phyloP scores from a whole-genome alignment of 2,888 invertebrate species.

The Notodonta ziczac region DNA sequence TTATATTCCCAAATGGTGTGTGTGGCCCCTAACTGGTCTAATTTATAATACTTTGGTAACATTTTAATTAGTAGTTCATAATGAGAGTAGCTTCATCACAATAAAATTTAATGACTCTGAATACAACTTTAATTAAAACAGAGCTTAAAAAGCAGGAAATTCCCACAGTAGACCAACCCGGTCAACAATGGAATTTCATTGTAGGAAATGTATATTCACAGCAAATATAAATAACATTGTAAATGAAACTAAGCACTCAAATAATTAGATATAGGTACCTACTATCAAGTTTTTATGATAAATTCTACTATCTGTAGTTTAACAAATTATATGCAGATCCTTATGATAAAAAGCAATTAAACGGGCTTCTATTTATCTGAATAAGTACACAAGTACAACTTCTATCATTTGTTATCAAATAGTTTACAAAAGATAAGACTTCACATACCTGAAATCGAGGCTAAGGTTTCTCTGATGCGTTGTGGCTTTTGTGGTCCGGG shows the following conservation, averaged over 20 bases:
- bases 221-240: neutral
- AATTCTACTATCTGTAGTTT: neutral
- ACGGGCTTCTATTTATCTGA: constrained; percentile 1
- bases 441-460: constrained; percentile 92
- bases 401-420: constrained; percentile 20
- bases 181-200: neutral
- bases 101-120: neutral
- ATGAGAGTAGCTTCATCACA: neutral
- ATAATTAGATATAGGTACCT: neutral
- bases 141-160: neutral
- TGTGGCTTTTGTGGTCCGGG: constrained; percentile 65
- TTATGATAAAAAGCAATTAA: neutral
- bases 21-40: too few species aligned
- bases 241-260: neutral
- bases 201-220: neutral
- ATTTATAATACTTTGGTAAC: too few species aligned
- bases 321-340: constrained; percentile 1
- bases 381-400: constrained; percentile 5
- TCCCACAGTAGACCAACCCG: neutral
- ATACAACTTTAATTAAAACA: neutral
- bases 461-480: constrained; percentile 94
- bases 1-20: too few species aligned
- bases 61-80: too few species aligned
- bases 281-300: neutral
- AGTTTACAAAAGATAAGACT: constrained; percentile 20